Percentiles rank a stretch among this genome's conserved stretches.
Evolutionary conservation across 2,113 vertebrate species (phyloP).

Genomic region (Tetrax tetrax): DNA sequence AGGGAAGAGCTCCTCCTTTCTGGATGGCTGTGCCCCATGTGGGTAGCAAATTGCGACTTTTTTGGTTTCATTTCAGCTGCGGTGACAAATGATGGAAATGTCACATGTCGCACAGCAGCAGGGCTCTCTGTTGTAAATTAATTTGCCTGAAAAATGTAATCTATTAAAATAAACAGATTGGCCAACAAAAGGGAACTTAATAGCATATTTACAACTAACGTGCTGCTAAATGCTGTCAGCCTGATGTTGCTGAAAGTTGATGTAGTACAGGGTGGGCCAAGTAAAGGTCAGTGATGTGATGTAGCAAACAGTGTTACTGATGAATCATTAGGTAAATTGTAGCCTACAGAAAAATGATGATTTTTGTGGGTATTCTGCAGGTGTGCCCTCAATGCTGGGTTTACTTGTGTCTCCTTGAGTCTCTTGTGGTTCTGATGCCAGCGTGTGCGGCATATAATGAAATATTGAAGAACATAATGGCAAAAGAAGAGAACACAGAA

Average conservation of each 20-base stretch:
- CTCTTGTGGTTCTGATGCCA: neutral
- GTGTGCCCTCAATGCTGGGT: neutral
- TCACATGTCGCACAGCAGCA: fast-evolving
- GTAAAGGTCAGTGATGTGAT: neutral
- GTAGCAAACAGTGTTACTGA: neutral
- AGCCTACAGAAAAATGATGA: neutral
- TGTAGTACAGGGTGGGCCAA: neutral
- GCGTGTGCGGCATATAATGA: fast-evolving
- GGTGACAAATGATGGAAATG: neutral
- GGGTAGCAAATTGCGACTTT: neutral
- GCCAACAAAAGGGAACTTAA: neutral
- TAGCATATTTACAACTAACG: neutral
- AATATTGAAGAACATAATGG: neutral
- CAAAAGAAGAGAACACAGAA: neutral
- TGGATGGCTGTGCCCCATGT: neutral
- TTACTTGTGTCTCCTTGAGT: neutral
- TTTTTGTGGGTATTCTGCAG: neutral
- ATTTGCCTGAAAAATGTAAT: neutral
- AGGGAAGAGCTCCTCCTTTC: neutral
- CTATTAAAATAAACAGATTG: neutral
- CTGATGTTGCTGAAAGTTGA: neutral
- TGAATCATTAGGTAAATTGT: neutral
- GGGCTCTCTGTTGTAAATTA: neutral
- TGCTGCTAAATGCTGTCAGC: neutral
- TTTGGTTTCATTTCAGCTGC: neutral